Percentiles rank a stretch among this genome's conserved stretches.
These are phyloP conservation scores for Meriones psammophilus DNA, from an alignment of 2,797 vertebrate species.

Conservation along the genomic window DNA sequence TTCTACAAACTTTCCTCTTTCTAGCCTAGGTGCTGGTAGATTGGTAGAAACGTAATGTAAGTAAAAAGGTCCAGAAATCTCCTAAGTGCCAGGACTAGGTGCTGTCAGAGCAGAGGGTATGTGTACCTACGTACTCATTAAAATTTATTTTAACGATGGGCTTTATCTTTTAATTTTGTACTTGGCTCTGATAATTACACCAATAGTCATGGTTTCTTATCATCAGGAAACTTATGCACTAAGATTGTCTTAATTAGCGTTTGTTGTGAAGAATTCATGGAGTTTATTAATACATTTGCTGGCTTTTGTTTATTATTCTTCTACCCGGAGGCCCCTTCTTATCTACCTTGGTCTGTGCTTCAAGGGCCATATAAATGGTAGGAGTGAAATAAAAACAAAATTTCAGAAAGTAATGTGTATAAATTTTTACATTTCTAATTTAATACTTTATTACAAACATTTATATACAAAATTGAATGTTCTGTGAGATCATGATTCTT, in stretches of 20 bases:
- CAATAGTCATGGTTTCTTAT: not conserved
- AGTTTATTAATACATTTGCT: not conserved
- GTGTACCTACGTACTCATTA: not conserved
- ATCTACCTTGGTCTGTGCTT: not conserved
- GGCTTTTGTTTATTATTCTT: not conserved
- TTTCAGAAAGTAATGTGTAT: not conserved
- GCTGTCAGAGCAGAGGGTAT: not conserved
- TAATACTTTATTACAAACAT: not conserved
- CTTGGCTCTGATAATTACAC: not conserved
- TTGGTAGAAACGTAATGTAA: not conserved
- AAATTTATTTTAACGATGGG: not conserved
- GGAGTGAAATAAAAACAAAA: not conserved
- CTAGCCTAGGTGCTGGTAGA: not conserved
- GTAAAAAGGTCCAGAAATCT: not conserved
- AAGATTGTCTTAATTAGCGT: not conserved
- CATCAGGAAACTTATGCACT: not conserved
- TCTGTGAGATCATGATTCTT: not conserved
- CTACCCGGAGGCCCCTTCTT: not conserved
- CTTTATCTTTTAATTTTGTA: conserved; percentile 29
- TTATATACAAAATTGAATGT: not conserved
- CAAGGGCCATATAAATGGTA: not conserved
- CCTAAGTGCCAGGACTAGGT: not conserved
- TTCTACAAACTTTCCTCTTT: not conserved
- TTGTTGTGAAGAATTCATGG: not conserved
- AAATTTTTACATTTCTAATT: not conserved